These are phyloP conservation scores for Drosophila arizonae DNA, from an alignment of 1,140 invertebrate genomes.

Conservation along the genomic window DNA sequence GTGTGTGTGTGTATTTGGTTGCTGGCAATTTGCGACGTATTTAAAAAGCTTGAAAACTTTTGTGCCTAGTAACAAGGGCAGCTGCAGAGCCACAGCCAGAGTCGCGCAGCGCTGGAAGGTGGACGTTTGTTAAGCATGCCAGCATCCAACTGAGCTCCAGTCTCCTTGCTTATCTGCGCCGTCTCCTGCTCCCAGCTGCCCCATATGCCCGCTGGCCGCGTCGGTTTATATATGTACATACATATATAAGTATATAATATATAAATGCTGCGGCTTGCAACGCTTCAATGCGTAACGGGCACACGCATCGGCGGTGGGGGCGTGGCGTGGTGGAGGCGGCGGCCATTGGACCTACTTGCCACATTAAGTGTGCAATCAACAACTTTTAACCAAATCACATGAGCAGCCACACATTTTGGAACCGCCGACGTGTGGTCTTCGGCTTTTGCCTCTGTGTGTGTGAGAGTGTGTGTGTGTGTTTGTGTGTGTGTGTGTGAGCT, in stretches of 20 bases:
- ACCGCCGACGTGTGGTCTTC: slow-evolving; percentile 10
- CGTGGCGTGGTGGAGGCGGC: too few relatives aligned
- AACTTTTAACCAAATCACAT: slow-evolving; percentile 50
- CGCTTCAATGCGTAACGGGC: slow-evolving; percentile 33
- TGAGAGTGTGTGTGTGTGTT: too few relatives aligned
- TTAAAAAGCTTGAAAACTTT: slow-evolving; percentile 16
- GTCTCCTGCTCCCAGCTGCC: neutral
- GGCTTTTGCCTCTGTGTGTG: neutral
- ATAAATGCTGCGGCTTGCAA: slow-evolving; percentile 25
- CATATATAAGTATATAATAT: neutral
- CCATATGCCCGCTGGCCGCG: slow-evolving; percentile 15
- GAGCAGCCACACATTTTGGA: slow-evolving; percentile 18
- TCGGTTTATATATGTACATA: neutral
- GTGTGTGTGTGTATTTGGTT: slow-evolving; percentile 1
- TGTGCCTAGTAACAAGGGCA: slow-evolving; percentile 15
- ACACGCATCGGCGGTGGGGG: neutral
- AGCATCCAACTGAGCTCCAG: neutral
- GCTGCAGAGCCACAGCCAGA: slow-evolving; percentile 1
- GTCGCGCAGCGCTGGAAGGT: too few relatives aligned
- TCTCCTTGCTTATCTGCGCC: neutral
- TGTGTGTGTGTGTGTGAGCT: neutral
- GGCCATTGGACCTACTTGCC: slow-evolving; percentile 3
- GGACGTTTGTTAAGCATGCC: neutral
- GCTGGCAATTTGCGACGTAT: slow-evolving; percentile 4
- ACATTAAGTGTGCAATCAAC: slow-evolving; percentile 51